Evolutionary conservation across 1,140 invertebrate genomes (phyloP).

Genomic region (Pinna nobilis): DNA sequence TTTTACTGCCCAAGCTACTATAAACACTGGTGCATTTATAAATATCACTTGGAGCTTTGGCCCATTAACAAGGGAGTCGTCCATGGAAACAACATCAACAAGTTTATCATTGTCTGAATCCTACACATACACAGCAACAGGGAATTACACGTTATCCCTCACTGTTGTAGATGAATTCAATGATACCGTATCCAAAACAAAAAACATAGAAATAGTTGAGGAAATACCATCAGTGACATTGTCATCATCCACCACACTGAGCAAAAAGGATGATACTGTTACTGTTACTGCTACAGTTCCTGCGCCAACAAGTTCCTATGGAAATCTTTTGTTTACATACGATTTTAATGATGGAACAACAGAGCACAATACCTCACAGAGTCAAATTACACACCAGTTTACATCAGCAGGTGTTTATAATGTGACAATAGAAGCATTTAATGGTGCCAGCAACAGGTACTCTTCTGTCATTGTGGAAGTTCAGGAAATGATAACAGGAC

Average conservation of each 20-base stretch:
- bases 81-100: background rate
- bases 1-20: slow-evolving; percentile 9
- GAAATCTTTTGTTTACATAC: slow-evolving; percentile 24
- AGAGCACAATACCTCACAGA: background rate
- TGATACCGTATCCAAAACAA: background rate
- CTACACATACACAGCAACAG: slow-evolving; percentile 25
- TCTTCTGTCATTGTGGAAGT: slow-evolving; percentile 14
- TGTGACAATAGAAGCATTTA: slow-evolving; percentile 13
- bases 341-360: slow-evolving; percentile 34
- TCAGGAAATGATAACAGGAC: slow-evolving; percentile 24
- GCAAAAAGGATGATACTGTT: slow-evolving; percentile 8
- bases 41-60: slow-evolving; percentile 29
- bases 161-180: slow-evolving; percentile 33
- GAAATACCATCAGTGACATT: slow-evolving; percentile 12
- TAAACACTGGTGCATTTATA: slow-evolving; percentile 17
- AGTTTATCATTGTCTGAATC: background rate
- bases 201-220: slow-evolving; percentile 25
- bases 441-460: slow-evolving; percentile 11
- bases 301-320: slow-evolving; percentile 14
- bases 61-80: background rate
- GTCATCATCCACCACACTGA: background rate
- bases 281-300: slow-evolving; percentile 27
- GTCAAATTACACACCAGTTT: slow-evolving; percentile 12
- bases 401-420: slow-evolving; percentile 17
- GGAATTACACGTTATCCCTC: slow-evolving; percentile 28